Percentiles rank a stretch among this genome's conserved stretches.
phyloP scores from a whole-genome alignment of 2,113 vertebrate genomes.

The Petromus typicus region DNA sequence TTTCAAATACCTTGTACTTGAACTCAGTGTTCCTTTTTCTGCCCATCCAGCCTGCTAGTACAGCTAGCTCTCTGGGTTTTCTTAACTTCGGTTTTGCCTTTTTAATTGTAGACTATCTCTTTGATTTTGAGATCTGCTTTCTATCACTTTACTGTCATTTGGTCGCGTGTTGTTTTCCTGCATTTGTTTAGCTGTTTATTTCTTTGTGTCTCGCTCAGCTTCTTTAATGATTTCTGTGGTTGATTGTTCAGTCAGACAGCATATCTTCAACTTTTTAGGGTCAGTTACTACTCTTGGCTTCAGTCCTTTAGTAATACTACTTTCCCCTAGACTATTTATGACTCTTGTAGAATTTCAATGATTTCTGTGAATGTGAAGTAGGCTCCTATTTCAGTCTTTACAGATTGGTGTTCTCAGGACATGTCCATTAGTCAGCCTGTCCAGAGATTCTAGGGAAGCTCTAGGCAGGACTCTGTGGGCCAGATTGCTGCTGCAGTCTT shows the following conservation, averaged over 20 bases:
- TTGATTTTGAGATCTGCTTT: not conserved
- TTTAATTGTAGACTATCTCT: not conserved
- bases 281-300: not conserved
- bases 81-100: not conserved
- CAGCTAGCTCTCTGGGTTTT: not conserved
- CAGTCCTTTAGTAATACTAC: not conserved
- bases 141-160: not conserved
- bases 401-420: not conserved
- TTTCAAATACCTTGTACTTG: not conserved
- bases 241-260: not conserved
- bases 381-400: not conserved
- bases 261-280: not conserved
- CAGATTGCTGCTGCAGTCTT: not conserved
- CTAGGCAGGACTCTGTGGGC: no score
- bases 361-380: not conserved
- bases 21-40: not conserved
- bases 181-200: not conserved
- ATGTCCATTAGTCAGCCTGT: not conserved
- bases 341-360: not conserved
- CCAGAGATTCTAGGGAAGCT: not conserved
- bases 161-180: not conserved
- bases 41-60: not conserved
- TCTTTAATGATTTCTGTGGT: not conserved
- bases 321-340: not conserved
- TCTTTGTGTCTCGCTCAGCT: not conserved